phyloP scores from a whole-genome alignment of 92 coral and sea anemone genomes.

The Phenganax subtilis region DNA sequence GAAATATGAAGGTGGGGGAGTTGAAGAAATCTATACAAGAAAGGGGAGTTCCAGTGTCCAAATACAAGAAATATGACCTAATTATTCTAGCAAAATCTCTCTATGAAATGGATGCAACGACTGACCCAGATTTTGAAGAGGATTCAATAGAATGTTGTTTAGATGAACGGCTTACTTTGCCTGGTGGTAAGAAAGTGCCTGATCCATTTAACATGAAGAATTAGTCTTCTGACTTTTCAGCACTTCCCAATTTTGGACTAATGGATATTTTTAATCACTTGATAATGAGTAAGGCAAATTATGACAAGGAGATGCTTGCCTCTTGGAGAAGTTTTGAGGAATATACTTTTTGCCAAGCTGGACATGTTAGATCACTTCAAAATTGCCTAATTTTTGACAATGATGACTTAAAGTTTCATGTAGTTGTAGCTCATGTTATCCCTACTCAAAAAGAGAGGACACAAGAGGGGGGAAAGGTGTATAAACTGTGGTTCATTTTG shows the following conservation, averaged over 20 bases:
- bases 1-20: slow-evolving; percentile 44
- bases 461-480: slow-evolving; percentile 55
- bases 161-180: slow-evolving; percentile 48
- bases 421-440: slow-evolving; percentile 54
- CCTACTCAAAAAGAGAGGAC: slow-evolving; percentile 62
- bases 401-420: slow-evolving; percentile 48
- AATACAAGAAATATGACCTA: slow-evolving; percentile 55
- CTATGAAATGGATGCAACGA: slow-evolving; percentile 48
- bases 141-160: slow-evolving; percentile 52
- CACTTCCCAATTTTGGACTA: slow-evolving; percentile 34
- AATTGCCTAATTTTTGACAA: slow-evolving; percentile 46
- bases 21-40: slow-evolving; percentile 46
- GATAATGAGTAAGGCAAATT: slow-evolving; percentile 29
- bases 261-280: slow-evolving; percentile 40
- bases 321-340: slow-evolving; percentile 36
- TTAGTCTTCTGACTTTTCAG: slow-evolving; percentile 24
- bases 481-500: slow-evolving; percentile 57
- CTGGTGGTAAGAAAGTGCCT: slow-evolving; percentile 48
- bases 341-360: slow-evolving; percentile 6
- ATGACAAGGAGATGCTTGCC: slow-evolving; percentile 33
- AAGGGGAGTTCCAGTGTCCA: slow-evolving; percentile 56
- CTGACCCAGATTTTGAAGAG: slow-evolving; percentile 62
- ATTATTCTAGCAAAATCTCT: slow-evolving; percentile 55
- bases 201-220: slow-evolving; percentile 30
- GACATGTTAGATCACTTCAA: slow-evolving; percentile 39